Evolutionary conservation across 1,140 invertebrate species (phyloP).

Genomic region (Brachionus paranguensis): DNA sequence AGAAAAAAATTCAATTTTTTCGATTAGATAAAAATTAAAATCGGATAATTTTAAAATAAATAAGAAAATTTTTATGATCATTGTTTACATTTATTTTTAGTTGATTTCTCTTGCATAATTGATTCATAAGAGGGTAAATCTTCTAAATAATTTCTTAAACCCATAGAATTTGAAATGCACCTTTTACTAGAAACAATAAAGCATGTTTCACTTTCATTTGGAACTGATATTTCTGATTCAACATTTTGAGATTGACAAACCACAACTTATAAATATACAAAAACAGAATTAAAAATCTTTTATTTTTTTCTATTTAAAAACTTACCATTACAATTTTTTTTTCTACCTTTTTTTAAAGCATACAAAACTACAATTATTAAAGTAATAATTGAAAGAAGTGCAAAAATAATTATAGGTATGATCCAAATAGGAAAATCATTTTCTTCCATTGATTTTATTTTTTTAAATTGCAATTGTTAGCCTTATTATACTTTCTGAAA

Average conservation of each 20-base stretch:
- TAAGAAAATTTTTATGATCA: background rate
- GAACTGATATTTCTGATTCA: background rate
- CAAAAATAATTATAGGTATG: background rate
- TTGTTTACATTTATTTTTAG: conserved; percentile 53
- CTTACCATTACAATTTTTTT: background rate
- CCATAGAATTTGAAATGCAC: background rate
- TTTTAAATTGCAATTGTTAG: background rate
- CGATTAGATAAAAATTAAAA: too few relatives aligned
- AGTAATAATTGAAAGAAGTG: background rate
- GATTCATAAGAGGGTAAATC: background rate
- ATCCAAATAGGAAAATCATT: background rate
- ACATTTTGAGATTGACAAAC: background rate
- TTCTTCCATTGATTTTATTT: background rate
- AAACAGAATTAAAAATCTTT: too few relatives aligned
- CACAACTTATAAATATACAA: background rate
- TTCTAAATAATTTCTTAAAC: background rate
- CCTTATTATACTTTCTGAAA: background rate
- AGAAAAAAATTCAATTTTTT: too few relatives aligned
- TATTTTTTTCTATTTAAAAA: too few relatives aligned
- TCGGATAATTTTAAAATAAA: too few relatives aligned
- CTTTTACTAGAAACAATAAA: background rate
- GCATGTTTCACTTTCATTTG: background rate
- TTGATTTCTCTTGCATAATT: background rate
- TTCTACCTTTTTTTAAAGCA: background rate
- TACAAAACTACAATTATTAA: background rate